Conservation (phyloP, 2,797 vertebrate genomes). For the Sebastiscus tertius region DNA sequence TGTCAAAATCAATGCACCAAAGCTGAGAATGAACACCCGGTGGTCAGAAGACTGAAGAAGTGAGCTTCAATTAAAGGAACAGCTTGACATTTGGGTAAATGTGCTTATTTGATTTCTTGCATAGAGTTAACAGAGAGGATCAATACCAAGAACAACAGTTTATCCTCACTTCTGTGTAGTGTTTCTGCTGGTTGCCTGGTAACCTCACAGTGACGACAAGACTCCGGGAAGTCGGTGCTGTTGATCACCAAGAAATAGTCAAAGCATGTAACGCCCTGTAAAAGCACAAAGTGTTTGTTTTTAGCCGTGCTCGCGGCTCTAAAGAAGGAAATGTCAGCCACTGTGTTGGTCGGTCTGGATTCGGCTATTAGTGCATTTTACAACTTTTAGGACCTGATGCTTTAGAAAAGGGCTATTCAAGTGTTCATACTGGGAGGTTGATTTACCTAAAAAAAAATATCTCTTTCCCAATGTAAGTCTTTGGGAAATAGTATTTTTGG, state of each 20-base stretch:
- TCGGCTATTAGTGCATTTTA: too few relatives aligned
- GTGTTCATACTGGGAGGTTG: too few relatives aligned
- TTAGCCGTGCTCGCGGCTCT: not conserved
- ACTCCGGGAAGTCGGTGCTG: not conserved
- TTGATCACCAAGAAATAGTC: not conserved
- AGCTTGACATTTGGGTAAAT: not conserved
- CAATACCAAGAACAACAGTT: conserved; percentile 4
- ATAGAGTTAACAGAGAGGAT: not conserved
- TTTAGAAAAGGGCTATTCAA: too few relatives aligned
- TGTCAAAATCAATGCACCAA: not conserved
- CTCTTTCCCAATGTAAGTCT: too few relatives aligned
- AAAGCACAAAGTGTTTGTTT: not conserved
- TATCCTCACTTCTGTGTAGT: not conserved
- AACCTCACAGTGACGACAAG: conserved; percentile 24
- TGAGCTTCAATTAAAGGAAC: not conserved
- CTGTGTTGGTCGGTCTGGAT: not conserved
- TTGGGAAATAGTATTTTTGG: too few relatives aligned
- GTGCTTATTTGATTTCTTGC: conserved; percentile 1
- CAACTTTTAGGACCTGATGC: too few relatives aligned
- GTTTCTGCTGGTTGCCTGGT: conserved; percentile 39
- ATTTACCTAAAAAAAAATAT: too few relatives aligned
- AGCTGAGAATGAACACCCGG: not conserved
- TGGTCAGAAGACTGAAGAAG: not conserved
- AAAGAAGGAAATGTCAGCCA: not conserved
- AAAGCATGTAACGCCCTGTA: not conserved